Evolutionary conservation across 2,888 invertebrate species (phyloP), one percentile per base, ranked within the genome.

Genomic region (Pandemis corylana): DNA sequence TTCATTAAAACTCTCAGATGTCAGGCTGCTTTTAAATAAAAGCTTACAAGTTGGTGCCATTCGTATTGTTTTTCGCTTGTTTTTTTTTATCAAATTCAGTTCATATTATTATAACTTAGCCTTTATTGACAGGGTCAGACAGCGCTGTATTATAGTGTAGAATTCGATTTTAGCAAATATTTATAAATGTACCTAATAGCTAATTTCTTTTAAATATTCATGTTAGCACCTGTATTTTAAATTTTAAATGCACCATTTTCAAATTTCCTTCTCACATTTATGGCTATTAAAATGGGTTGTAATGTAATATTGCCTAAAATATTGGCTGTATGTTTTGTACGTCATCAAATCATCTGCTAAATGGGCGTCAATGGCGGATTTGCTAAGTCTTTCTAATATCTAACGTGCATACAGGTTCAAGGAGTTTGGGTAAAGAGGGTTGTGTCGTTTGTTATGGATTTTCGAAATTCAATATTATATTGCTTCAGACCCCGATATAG

Each of bases 91-190:
- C 59, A 44, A 73, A 67, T 78, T 78, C 73, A 63, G 77, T 77
- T 76, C 56, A 66, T 46, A 44, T 77, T 68, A 70, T 56, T 77
- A 65, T 81, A 82, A 86, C 85, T 89, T 90, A 90, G 92, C 93
- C 92, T 92, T 93, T 90, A 89, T 91, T 89, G 87, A 93, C 93
- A 93, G 93, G 93, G 93, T 93, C 91, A 83, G 85, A 89, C 86
- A 88, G 88, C 90, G 90, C 87, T 91, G 88, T 89, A 89, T 87
- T 80, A 85, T 89, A 92, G 87, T 88, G 84, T 90, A 87, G 85
- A 90, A 89, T 85, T 87, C 88, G 89, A 90, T 88, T 85, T 89
- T 90, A 92, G 88, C 86, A 85, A 89, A 91, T 92, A 89, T 88
- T 84, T 83, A 86, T 90, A 85, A 88, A 87, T 88, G 85, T 91